Conservation (phyloP, 2,113 vertebrate genomes). For the Platysternon megacephalum region DNA sequence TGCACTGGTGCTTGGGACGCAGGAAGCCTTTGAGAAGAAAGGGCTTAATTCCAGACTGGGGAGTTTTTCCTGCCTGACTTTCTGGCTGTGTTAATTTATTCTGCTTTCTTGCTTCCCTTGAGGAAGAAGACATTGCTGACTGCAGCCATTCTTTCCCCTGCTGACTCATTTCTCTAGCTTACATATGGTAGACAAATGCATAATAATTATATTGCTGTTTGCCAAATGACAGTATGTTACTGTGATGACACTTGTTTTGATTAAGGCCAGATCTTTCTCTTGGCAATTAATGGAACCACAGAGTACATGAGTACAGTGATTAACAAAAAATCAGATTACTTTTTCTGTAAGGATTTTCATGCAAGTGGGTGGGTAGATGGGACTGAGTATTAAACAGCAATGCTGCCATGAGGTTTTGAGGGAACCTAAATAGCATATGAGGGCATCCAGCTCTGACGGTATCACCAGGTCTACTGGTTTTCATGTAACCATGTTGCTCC, state of each 20-base stretch:
- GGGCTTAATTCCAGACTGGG: neutral
- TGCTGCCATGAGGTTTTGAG: neutral
- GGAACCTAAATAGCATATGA: neutral
- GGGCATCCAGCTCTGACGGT: neutral
- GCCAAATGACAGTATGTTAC: neutral
- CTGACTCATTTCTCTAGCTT: neutral
- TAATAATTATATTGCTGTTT: neutral
- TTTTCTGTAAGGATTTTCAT: neutral
- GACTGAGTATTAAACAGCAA: neutral
- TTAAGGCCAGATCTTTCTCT: neutral
- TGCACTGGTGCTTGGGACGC: neutral
- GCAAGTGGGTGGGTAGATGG: neutral
- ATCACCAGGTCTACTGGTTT: neutral
- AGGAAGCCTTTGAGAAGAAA: neutral
- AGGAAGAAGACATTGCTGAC: neutral
- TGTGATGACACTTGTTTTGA: neutral
- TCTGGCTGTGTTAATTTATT: neutral
- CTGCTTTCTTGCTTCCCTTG: neutral
- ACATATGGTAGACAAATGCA: neutral
- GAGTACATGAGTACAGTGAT: neutral
- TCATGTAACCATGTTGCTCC: neutral
- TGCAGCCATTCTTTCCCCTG: neutral
- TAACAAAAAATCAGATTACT: neutral
- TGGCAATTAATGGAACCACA: accelerated
- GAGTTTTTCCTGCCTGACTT: neutral